Evolutionary conservation across 30 jellyfish, hydroid and myxozoan species (phyloP).

Genomic region (Turritopsis rubra): DNA sequence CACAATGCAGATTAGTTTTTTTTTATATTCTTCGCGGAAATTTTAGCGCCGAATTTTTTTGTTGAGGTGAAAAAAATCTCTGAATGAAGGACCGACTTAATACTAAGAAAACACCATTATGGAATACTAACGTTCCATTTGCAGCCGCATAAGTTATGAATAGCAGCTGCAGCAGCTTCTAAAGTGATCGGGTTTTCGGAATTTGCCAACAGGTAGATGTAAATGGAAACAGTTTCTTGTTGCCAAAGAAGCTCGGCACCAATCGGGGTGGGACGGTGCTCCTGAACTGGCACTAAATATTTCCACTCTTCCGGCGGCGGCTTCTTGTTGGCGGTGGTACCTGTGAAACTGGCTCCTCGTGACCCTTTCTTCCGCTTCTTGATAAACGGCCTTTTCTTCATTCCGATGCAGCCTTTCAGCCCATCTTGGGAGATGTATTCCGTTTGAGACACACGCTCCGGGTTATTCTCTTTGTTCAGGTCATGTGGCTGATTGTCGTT

Average conservation of each 20-base stretch:
- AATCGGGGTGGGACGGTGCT: constrained; percentile 41
- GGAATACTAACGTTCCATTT: constrained; percentile 78
- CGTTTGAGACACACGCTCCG: neutral
- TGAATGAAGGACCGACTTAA: no score
- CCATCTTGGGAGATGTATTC: constrained; percentile 4
- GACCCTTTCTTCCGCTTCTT: neutral
- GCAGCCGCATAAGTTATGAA: constrained; percentile 82
- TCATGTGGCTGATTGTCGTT: neutral
- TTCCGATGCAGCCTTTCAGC: constrained; percentile 54
- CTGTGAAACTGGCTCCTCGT: constrained; percentile 34
- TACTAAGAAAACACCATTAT: no score
- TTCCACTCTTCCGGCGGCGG: constrained; percentile 50
- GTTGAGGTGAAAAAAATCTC: no score
- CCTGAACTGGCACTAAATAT: constrained; percentile 52
- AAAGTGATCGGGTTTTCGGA: constrained; percentile 66
- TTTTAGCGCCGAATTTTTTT: no score
- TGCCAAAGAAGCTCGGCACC: constrained; percentile 92
- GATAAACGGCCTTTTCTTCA: constrained; percentile 76
- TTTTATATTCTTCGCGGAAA: no score
- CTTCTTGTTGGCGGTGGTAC: constrained; percentile 52
- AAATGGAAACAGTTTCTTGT: constrained; percentile 85
- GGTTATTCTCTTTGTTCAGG: constrained; percentile 8
- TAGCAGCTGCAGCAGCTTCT: constrained; percentile 95
- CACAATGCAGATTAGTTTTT: no score
- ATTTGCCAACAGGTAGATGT: constrained; percentile 43